Conservation (phyloP, 2,888 invertebrate genomes). For the Thumatha senex region DNA sequence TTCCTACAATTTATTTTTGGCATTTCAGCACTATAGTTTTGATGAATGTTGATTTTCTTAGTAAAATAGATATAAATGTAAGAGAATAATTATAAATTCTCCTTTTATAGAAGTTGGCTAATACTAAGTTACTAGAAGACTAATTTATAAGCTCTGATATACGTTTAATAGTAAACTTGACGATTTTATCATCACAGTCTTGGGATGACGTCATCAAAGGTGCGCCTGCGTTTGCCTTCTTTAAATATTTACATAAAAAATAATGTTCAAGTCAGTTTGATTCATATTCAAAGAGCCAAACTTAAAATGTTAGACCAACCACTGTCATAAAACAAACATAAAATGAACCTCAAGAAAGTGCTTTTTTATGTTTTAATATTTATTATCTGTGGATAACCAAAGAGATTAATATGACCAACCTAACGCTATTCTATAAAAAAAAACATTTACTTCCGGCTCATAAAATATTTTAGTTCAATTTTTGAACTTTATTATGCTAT, state of each 20-base stretch:
- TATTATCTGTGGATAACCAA: constrained; percentile 18
- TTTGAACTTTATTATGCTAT: not conserved
- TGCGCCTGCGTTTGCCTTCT: not conserved
- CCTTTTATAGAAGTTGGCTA: too few relatives aligned
- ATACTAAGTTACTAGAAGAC: too few relatives aligned
- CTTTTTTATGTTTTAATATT: constrained; percentile 12
- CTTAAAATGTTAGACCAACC: constrained; percentile 5
- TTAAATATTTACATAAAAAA: not conserved
- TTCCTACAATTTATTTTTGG: too few relatives aligned
- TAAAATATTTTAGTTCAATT: not conserved
- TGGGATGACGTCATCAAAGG: not conserved
- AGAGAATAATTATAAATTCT: too few relatives aligned
- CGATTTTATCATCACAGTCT: not conserved
- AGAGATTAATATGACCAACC: constrained; percentile 42
- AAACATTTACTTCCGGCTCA: not conserved
- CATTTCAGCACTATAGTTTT: too few relatives aligned
- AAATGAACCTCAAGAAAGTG: constrained; percentile 28
- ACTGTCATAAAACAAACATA: constrained; percentile 9
- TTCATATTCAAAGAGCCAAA: not conserved
- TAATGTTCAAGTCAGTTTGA: not conserved
- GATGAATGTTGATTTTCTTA: too few relatives aligned
- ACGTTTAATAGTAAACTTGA: not conserved
- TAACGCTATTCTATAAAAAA: not conserved
- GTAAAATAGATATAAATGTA: too few relatives aligned
- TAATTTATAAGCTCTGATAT: too few relatives aligned